A percentile compares a stretch with the other conserved stretches of the same genome.
Evolutionary conservation across 2,888 invertebrate species (phyloP).

Genomic region (Ectobius pallidus): DNA sequence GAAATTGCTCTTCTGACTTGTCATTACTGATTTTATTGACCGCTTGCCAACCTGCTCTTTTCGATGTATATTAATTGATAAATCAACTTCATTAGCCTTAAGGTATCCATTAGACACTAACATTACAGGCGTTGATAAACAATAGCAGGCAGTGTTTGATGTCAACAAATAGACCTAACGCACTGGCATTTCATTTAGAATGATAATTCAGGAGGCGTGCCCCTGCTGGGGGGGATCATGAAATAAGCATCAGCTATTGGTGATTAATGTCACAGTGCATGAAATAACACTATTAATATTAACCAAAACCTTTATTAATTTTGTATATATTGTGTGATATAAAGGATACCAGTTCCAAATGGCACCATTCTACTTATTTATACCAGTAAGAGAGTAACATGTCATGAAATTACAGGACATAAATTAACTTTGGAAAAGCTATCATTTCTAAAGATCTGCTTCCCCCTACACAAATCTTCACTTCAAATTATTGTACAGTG

Average conservation of each 20-base stretch:
- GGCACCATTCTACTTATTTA: background rate
- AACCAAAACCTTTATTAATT: constrained; percentile 2
- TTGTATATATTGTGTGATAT: background rate
- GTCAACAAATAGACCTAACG: background rate
- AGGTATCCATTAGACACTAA: background rate
- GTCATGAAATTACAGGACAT: too few species aligned
- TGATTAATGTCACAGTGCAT: background rate
- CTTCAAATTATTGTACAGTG: too few species aligned
- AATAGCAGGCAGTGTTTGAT: background rate
- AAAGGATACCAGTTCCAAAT: background rate
- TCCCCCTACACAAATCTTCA: too few species aligned
- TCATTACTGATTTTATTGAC: background rate
- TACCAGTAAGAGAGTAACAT: too few species aligned
- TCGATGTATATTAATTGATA: constrained; percentile 2
- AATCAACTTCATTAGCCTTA: background rate
- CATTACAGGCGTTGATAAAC: background rate
- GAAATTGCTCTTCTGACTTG: background rate
- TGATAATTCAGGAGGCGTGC: constrained; percentile 1
- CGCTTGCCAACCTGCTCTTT: background rate
- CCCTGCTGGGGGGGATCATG: background rate
- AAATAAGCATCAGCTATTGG: background rate
- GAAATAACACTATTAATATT: background rate
- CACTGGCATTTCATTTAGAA: background rate
- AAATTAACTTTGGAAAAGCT: too few species aligned
- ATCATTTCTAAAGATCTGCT: too few species aligned